These are phyloP conservation scores for Drosophila malerkotliana DNA, from an alignment of 1,140 invertebrate genomes.

Conservation along the genomic window DNA sequence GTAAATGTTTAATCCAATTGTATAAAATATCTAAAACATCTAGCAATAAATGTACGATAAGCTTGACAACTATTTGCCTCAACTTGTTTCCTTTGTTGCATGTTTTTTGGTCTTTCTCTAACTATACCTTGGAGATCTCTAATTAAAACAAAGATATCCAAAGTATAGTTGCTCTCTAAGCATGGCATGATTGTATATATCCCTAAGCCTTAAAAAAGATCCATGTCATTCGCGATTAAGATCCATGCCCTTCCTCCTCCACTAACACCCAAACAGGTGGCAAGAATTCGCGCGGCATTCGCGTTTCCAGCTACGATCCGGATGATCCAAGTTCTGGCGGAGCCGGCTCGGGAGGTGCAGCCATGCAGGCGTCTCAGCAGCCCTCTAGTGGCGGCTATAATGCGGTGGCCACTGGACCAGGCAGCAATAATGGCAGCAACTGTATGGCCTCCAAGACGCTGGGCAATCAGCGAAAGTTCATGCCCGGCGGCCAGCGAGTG, in stretches of 20 bases:
- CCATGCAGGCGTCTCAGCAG: constrained; percentile 59
- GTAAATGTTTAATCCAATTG: constrained; percentile 73
- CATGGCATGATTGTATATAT: constrained; percentile 37
- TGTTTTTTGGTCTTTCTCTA: constrained; percentile 20
- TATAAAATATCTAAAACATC: constrained; percentile 54
- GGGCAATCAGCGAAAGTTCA: constrained; percentile 83
- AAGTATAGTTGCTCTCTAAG: constrained; percentile 1
- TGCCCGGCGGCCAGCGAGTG: constrained; percentile 87
- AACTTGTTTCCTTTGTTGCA: constrained; percentile 50
- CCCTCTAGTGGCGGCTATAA: constrained; percentile 63
- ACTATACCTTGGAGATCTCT: background rate
- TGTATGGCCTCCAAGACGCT: constrained; percentile 83
- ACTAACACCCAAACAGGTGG: constrained; percentile 84
- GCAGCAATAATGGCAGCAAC: constrained; percentile 46
- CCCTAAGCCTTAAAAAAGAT: constrained; percentile 5
- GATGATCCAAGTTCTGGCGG: constrained; percentile 85
- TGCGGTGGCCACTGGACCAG: constrained; percentile 75
- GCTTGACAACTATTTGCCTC: constrained; percentile 55
- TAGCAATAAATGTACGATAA: constrained; percentile 77
- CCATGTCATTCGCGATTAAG: constrained; percentile 14
- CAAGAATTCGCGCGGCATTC: constrained; percentile 87
- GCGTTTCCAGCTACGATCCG: constrained; percentile 88
- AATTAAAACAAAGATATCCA: background rate
- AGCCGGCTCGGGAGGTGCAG: constrained; percentile 24
- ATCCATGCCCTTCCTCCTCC: constrained; percentile 10